Evolutionary conservation across 2,113 vertebrate species (phyloP), one percentile per base, ranked within the genome.

Genomic region (Trinectes maculatus): DNA sequence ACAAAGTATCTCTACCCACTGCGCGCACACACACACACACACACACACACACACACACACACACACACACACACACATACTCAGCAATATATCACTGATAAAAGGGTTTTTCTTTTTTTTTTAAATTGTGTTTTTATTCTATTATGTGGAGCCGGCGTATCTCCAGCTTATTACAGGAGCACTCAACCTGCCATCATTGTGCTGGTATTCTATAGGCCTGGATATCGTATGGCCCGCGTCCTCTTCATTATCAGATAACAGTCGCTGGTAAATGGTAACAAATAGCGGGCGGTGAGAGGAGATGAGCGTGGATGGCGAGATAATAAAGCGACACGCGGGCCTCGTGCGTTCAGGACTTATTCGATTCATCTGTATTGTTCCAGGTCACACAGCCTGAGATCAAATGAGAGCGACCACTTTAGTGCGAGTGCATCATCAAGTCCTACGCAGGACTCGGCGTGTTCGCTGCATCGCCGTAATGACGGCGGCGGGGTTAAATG

Each of bases 181-280:
- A 77, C 74, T 82, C 69, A 31, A 28, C 44, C 28, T 42, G 47
- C 76, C 62, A 70, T 84, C 59, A 80, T 39, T 37, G 58, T 7
- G 43, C 74, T 52, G 44, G 40, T 77, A 59, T 74, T 66, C 44
- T 62, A 10, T 68, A 33, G 57, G 34, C 46, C 55, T 4, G 11
- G 11, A 61, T 65, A 84, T 88, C 72, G 29, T 42, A 36, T 85
- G 85, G 60, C 85, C 66, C 7, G 66, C 69, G 74, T 34, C 44
- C 65, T 85, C 83, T 74, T 86, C 58, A 78, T 84, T 82, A 86
- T 87, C 82, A 68, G 83, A 85, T 80, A 72, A 64, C 77, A 70
- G 59, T 49, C 57, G 68, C 78, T 75, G 82, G 82, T 86, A 89
- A 86, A 87, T 68, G 85, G 77, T 77, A 82, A 86, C 81, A 74